Percentiles rank a stretch among this genome's conserved stretches.
These are phyloP conservation scores for Lomographa bimaculata DNA, from an alignment of 2,888 invertebrate species.

Conservation along the genomic window DNA sequence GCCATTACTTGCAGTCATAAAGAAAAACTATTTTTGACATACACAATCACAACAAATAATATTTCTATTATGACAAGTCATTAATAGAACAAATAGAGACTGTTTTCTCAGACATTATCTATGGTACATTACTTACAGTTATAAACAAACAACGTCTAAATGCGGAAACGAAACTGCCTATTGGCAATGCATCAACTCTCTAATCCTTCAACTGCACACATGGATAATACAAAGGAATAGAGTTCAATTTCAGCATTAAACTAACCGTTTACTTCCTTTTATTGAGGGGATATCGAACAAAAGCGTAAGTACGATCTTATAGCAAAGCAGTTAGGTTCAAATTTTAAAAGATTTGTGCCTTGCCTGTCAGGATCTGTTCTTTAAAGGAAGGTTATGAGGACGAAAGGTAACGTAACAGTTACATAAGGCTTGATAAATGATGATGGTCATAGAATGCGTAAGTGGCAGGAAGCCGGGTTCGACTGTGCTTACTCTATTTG, in stretches of 20 bases:
- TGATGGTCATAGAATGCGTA: slow-evolving; percentile 12
- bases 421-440: slow-evolving; percentile 12
- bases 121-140: slow-evolving; percentile 1
- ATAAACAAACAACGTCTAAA: slow-evolving; percentile 10
- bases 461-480: slow-evolving; percentile 17
- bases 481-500: slow-evolving; percentile 8
- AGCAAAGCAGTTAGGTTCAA: slow-evolving; percentile 1
- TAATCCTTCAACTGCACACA: slow-evolving; percentile 10
- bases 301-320: neutral
- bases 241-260: slow-evolving; percentile 2
- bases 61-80: no score
- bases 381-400: slow-evolving; percentile 11
- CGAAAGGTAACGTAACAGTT: slow-evolving; percentile 22
- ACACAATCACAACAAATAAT: no score
- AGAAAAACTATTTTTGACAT: no score
- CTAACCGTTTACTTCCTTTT: slow-evolving; percentile 2
- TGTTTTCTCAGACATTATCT: no score
- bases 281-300: slow-evolving; percentile 4
- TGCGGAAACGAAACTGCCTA: slow-evolving; percentile 17
- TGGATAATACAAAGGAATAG: slow-evolving; percentile 1
- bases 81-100: no score
- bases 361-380: slow-evolving; percentile 11
- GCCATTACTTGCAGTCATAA: no score
- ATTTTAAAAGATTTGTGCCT: neutral
- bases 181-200: slow-evolving; percentile 25